Evolutionary conservation across 2,797 vertebrate genomes (phyloP), one percentile per base, ranked within the genome.

Genomic region (Triplophysa bombifrons): DNA sequence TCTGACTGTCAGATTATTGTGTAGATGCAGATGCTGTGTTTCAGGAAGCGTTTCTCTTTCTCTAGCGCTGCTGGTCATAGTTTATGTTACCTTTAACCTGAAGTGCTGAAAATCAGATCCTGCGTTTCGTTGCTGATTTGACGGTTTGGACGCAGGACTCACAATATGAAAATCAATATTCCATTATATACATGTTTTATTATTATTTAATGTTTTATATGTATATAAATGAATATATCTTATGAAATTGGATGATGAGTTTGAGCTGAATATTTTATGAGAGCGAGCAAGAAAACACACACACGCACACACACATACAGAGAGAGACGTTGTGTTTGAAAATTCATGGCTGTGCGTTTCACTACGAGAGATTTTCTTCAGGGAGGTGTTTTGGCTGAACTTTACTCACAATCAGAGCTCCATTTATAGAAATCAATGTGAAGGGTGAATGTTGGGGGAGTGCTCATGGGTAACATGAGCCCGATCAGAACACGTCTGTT

Each of bases 381-480:
- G 78, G 46, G 76, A 60, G 82, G 83, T 72, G 81, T 70, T 84
- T 79, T 87, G 85, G 82, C 83, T 80, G 84, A 86, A 86, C 83
- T 85, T 87, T 84, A 76, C 84, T 82, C 80, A 67, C 80, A 75
- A 84, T 88, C 85, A 83, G 63, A 80, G 78, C 83, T 84, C 83
- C 78, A 72, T 87, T 85, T 88, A 84, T 88, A 85, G 84, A 83
- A 87, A 87, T 87, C 80, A 83, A 85, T 85, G 85, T 58, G 64
- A 77, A 80, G 83, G 73, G 81, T 38, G 34, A 75, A 75, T 64
- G 82, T 20, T 58, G 70, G 55, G 76, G 64, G 75, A 77, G 79
- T 27, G 80, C 65, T 77, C 64, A 71, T 61, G 70, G 48, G 83
- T 74, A 80, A 63, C 60, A 10, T 34, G 60, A 63, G 60, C 60